Evolutionary conservation across 2,888 invertebrate species (phyloP).

Genomic region (Cephus sareptanus): DNA sequence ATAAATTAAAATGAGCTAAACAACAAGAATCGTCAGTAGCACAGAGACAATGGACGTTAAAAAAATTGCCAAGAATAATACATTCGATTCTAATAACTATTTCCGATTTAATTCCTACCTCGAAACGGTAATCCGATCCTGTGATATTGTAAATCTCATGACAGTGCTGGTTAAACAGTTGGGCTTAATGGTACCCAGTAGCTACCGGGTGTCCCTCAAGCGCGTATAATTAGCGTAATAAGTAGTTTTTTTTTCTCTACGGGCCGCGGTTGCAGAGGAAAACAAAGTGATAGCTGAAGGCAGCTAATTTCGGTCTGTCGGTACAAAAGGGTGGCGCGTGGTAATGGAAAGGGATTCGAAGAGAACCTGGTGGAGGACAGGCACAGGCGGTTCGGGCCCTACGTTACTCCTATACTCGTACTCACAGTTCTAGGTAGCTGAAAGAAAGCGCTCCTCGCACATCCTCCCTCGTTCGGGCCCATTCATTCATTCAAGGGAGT

Average conservation of each 20-base stretch:
- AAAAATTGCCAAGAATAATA: too few species aligned
- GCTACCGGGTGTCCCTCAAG: slow-evolving; percentile 26
- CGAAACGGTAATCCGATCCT: too few species aligned
- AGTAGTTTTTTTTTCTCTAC: slow-evolving; percentile 54
- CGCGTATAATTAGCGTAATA: slow-evolving; percentile 65
- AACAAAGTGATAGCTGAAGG: slow-evolving; percentile 60
- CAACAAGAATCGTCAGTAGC: too few species aligned
- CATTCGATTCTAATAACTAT: too few species aligned
- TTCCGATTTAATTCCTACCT: too few species aligned
- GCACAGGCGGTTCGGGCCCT: too few species aligned
- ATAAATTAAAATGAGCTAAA: too few species aligned
- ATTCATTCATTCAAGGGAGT: slow-evolving; percentile 49
- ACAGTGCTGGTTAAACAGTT: slow-evolving; percentile 43
- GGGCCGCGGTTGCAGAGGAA: slow-evolving; percentile 45
- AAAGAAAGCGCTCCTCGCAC: slow-evolving; percentile 44
- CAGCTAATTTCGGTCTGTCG: slow-evolving; percentile 60
- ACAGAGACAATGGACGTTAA: too few species aligned
- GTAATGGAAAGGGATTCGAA: slow-evolving; percentile 1
- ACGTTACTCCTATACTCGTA: too few species aligned
- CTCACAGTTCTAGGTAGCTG: slow-evolving; percentile 27
- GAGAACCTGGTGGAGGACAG: too few species aligned
- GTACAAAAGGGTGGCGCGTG: slow-evolving; percentile 50
- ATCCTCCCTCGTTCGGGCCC: slow-evolving; percentile 55
- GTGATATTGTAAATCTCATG: too few species aligned
- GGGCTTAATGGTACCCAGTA: slow-evolving; percentile 31